phyloP scores from a whole-genome alignment of 1,140 invertebrate genomes.

The Brachionus rubens region DNA sequence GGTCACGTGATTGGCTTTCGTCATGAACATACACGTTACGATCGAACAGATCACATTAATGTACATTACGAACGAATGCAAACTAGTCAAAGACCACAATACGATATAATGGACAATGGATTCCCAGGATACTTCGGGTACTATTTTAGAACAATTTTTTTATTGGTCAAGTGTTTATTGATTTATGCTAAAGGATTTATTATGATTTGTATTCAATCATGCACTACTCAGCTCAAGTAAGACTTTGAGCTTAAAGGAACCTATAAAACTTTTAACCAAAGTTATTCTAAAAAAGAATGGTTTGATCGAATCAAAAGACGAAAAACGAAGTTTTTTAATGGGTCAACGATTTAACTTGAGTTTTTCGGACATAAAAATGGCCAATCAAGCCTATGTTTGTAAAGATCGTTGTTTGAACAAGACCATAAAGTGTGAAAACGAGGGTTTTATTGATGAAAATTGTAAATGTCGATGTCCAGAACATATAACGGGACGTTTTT shows the following conservation, averaged over 20 bases:
- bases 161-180: neutral
- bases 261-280: neutral
- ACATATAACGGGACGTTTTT: constrained; percentile 30
- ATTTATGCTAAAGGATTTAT: constrained; percentile 9
- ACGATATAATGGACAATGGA: constrained; percentile 32
- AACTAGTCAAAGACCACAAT: neutral
- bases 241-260: neutral
- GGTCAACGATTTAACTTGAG: constrained; percentile 50
- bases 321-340: constrained; percentile 48
- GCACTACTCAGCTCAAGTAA: constrained; percentile 48
- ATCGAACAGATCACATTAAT: constrained; percentile 53
- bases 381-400: constrained; percentile 52
- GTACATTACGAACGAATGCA: constrained; percentile 53
- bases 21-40: constrained; percentile 55
- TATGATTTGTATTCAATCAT: constrained; percentile 51
- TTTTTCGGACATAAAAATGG: constrained; percentile 52
- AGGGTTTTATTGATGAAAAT: constrained; percentile 36
- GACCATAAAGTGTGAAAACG: constrained; percentile 2
- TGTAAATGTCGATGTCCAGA: constrained; percentile 38
- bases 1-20: constrained; percentile 67
- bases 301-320: constrained; percentile 47
- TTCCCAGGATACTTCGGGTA: constrained; percentile 46
- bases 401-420: neutral
- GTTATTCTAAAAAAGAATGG: constrained; percentile 6
- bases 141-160: neutral